These are phyloP conservation scores for Cirrhinus mrigala DNA, from an alignment of 2,797 vertebrate species.

Conservation along the genomic window DNA sequence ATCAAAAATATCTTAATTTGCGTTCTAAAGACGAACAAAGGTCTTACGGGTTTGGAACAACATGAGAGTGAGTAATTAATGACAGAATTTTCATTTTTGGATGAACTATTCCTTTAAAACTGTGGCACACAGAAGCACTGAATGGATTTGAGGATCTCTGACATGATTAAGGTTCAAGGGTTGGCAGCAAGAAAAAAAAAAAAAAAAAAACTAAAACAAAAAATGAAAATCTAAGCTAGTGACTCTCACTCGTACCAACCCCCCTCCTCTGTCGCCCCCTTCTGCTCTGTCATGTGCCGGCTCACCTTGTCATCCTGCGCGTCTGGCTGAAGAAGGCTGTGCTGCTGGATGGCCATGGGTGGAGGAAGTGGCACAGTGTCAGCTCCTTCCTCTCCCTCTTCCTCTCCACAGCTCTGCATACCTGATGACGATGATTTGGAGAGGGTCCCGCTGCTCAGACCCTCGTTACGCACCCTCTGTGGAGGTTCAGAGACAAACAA, in stretches of 20 bases:
- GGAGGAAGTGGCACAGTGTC: constrained; percentile 95
- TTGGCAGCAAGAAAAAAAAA: background rate
- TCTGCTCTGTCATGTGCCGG: constrained; percentile 19
- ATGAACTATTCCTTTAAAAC: too few species aligned
- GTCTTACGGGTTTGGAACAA: too few species aligned
- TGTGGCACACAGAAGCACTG: background rate
- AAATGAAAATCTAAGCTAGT: background rate
- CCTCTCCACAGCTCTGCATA: constrained; percentile 99
- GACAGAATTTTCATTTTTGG: too few species aligned
- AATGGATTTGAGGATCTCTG: constrained; percentile 2
- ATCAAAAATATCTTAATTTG: too few species aligned
- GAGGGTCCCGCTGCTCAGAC: constrained; percentile 94
- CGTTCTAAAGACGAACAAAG: too few species aligned
- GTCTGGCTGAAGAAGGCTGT: constrained; percentile 96
- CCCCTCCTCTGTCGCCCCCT: background rate
- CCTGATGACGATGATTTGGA: constrained; percentile 98
- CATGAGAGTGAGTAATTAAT: too few species aligned
- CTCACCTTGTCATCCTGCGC: constrained; percentile 98
- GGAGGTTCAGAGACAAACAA: background rate
- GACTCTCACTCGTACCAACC: background rate
- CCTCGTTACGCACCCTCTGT: constrained; percentile 96
- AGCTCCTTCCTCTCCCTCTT: constrained; percentile 95
- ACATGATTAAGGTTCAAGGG: background rate
- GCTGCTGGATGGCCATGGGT: constrained; percentile 99
- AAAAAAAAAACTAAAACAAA: background rate